Evolutionary conservation across 2,797 vertebrate species (phyloP).

Genomic region (Acipenser oxyrinchus): DNA sequence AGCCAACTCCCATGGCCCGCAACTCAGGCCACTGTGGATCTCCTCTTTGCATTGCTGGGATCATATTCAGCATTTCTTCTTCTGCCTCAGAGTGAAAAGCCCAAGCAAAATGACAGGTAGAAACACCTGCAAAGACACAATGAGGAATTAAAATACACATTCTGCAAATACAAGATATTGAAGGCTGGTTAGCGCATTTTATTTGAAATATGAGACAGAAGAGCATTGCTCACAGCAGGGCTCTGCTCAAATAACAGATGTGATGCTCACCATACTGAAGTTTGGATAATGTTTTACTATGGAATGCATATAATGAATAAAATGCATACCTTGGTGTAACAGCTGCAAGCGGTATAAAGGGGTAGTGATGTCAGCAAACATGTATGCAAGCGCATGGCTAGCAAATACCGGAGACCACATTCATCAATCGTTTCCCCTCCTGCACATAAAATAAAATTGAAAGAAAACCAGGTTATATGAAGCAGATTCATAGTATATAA

Average conservation of each 20-base stretch:
- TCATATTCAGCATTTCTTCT: constrained; percentile 93
- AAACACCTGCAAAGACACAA: constrained; percentile 64
- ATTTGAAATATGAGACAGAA: too few species aligned
- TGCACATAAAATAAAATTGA: constrained; percentile 35
- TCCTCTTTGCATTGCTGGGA: constrained; percentile 94
- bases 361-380: constrained; percentile 94
- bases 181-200: too few species aligned
- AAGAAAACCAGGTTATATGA: constrained; percentile 8
- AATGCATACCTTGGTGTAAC: constrained; percentile 87
- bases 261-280: too few species aligned
- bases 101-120: constrained; percentile 97
- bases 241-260: too few species aligned
- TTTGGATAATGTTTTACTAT: too few species aligned
- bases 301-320: too few species aligned
- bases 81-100: constrained; percentile 97
- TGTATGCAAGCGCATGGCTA: constrained; percentile 93
- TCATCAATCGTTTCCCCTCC: constrained; percentile 93
- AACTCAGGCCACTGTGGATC: constrained; percentile 96
- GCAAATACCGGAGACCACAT: constrained; percentile 85
- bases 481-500: neutral
- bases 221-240: too few species aligned
- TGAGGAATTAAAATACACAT: neutral
- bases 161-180: too few species aligned
- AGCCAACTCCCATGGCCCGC: constrained; percentile 85
- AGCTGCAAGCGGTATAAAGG: constrained; percentile 91